Percentiles rank a stretch among this genome's conserved stretches.
Conservation (phyloP, 2,797 vertebrate species). For the Neoniphon sammara region DNA sequence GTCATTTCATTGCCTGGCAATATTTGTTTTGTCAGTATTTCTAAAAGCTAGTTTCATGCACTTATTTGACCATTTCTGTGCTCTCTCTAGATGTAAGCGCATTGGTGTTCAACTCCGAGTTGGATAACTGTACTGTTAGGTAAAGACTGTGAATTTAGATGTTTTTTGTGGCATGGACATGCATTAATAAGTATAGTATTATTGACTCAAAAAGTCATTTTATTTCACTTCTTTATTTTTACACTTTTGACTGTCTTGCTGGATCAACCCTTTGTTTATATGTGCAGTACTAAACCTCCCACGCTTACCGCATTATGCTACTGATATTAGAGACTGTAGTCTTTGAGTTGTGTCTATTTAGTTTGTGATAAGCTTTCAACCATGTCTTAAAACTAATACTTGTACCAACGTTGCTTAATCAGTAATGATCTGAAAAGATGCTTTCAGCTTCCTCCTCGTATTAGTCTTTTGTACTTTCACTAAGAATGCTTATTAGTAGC, state of each 20-base stretch:
- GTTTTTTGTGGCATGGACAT: conserved; percentile 98
- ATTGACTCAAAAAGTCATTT: conserved; percentile 81
- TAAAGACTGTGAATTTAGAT: conserved; percentile 92
- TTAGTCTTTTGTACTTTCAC: conserved; percentile 99
- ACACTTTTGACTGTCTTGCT: conserved; percentile 87
- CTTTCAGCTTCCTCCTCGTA: conserved; percentile 91
- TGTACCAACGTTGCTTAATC: conserved; percentile 89
- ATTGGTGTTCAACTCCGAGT: conserved; percentile 93
- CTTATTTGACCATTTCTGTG: conserved; percentile 96
- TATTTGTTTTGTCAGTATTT: conserved; percentile 89
- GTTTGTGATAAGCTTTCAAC: conserved; percentile 95
- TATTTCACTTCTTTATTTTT: conserved; percentile 84
- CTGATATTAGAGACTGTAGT: conserved; percentile 92
- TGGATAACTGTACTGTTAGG: conserved; percentile 92
- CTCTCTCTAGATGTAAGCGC: conserved; percentile 95
- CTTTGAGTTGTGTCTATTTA: conserved; percentile 95
- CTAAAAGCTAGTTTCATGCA: conserved; percentile 91
- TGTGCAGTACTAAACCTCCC: conserved; percentile 93
- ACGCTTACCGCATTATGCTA: conserved; percentile 88
- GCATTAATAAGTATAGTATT: conserved; percentile 92
- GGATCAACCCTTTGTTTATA: conserved; percentile 88
- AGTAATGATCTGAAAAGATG: conserved; percentile 79
- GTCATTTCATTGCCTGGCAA: conserved; percentile 90
- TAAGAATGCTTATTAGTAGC: conserved; percentile 95
- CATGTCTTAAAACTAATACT: conserved; percentile 90